Percentiles rank a stretch among this genome's conserved stretches.
phyloP scores from a whole-genome alignment of 2,797 vertebrate species.

The Sebastiscus albofasciatus region DNA sequence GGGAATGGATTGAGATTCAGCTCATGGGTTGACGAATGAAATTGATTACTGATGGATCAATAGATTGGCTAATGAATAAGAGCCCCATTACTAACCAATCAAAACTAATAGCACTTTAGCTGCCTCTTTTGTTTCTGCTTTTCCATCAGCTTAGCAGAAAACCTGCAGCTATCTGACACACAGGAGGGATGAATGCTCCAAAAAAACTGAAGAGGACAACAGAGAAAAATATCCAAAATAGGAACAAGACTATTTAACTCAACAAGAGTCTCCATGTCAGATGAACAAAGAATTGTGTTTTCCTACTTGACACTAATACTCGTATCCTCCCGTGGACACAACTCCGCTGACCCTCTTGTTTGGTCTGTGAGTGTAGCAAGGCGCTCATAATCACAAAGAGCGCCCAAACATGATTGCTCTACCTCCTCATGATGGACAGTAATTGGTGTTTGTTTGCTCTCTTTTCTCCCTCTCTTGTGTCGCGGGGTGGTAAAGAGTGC shows the following conservation, averaged over 20 bases:
- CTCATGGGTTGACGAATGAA: slow-evolving; percentile 51
- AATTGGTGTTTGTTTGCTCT: slow-evolving; percentile 80
- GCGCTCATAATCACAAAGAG: slow-evolving; percentile 46
- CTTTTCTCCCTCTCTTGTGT: slow-evolving; percentile 65
- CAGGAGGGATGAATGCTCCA: background rate
- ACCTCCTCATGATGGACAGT: slow-evolving; percentile 65
- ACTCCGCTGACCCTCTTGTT: slow-evolving; percentile 57
- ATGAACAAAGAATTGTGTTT: slow-evolving; percentile 26
- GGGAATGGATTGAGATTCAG: slow-evolving; percentile 70
- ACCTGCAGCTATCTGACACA: slow-evolving; percentile 17
- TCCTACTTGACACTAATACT: slow-evolving; percentile 51
- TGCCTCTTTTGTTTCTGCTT: slow-evolving; percentile 56
- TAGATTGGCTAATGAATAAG: slow-evolving; percentile 66
- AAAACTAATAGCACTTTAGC: slow-evolving; percentile 70
- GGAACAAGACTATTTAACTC: slow-evolving; percentile 38
- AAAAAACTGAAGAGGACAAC: slow-evolving; percentile 17
- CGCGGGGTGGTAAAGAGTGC: slow-evolving; percentile 61
- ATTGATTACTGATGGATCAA: slow-evolving; percentile 73
- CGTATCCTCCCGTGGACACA: slow-evolving; percentile 37
- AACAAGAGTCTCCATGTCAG: slow-evolving; percentile 34
- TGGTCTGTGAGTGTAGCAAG: slow-evolving; percentile 37
- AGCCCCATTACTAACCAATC: slow-evolving; percentile 67
- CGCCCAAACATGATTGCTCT: slow-evolving; percentile 43
- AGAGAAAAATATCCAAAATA: slow-evolving; percentile 31
- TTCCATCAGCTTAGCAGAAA: slow-evolving; percentile 33